These are phyloP conservation scores for Symphodus melops DNA, from an alignment of 2,113 vertebrate species.

Conservation along the genomic window DNA sequence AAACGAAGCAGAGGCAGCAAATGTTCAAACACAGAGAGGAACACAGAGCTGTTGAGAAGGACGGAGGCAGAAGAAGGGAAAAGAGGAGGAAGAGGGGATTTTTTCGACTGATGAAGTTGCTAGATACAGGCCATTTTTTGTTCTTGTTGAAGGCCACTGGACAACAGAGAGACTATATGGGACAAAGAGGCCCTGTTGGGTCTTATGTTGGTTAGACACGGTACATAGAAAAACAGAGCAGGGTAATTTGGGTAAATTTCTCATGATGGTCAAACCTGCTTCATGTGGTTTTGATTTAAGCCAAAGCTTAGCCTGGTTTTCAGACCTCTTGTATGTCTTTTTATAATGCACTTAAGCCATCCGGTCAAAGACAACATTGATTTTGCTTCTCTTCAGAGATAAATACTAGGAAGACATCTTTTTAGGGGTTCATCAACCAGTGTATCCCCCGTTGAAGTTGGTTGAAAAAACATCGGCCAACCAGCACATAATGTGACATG, in stretches of 20 bases:
- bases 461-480: too few relatives aligned
- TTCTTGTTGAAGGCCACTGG: conserved; percentile 13
- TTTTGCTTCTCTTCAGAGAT: too few relatives aligned
- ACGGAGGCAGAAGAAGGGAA: not conserved
- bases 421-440: too few relatives aligned
- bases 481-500: too few relatives aligned
- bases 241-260: not conserved
- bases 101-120: conserved; percentile 15
- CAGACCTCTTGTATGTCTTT: conserved; percentile 1
- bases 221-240: not conserved
- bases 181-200: conserved; percentile 11
- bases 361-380: too few relatives aligned
- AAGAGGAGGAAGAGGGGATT: not conserved
- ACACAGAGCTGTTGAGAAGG: conserved; percentile 2
- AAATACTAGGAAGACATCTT: too few relatives aligned
- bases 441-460: too few relatives aligned
- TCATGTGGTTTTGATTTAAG: conserved; percentile 31
- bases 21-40: not conserved
- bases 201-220: not conserved
- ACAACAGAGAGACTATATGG: conserved; percentile 12
- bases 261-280: not conserved
- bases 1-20: conserved; percentile 20
- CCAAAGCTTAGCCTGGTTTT: conserved; percentile 7
- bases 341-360: not conserved
- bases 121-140: conserved; percentile 9